Evolutionary conservation across 1,140 invertebrate species (phyloP).

Genomic region (Maniola jurtina): DNA sequence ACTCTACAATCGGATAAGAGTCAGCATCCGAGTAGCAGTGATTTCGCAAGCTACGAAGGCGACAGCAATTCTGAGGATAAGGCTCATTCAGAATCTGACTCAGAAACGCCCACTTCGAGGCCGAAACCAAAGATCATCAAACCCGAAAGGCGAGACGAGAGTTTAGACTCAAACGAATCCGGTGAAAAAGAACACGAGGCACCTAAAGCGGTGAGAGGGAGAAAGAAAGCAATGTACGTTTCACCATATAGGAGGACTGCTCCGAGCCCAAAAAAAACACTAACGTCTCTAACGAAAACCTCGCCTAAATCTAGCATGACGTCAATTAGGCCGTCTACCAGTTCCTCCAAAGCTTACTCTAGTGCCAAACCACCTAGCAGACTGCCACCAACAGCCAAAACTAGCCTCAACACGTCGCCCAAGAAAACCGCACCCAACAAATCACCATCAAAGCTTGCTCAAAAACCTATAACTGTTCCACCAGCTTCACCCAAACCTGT

Average conservation of each 20-base stretch:
- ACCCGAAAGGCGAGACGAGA: conserved; percentile 66
- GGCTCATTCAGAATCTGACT: conserved; percentile 67
- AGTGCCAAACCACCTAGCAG: conserved; percentile 53
- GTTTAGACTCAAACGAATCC: conserved; percentile 68
- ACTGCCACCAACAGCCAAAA: conserved; percentile 40
- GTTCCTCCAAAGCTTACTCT: conserved; percentile 42
- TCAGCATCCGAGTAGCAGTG: conserved; percentile 60
- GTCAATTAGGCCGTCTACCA: conserved; percentile 38
- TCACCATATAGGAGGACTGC: conserved; percentile 78
- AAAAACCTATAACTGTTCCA: conserved; percentile 44
- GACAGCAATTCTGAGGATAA: conserved; percentile 79
- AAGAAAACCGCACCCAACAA: conserved; percentile 55
- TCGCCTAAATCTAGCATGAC: conserved; percentile 40
- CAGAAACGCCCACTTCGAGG: conserved; percentile 50
- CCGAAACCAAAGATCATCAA: conserved; percentile 82
- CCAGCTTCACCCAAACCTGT: conserved; percentile 47
- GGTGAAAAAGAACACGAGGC: conserved; percentile 57
- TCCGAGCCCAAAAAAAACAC: conserved; percentile 50
- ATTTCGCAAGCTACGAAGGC: conserved; percentile 67
- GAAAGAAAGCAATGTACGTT: conserved; percentile 86
- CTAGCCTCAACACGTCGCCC: conserved; percentile 53
- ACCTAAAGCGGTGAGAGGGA: conserved; percentile 86
- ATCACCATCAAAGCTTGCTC: conserved; percentile 53
- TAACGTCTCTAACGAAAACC: conserved; percentile 36
- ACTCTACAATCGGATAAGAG: conserved; percentile 45